Conservation (phyloP, 23 tunicate genomes). For the Aplidium turbinatum region DNA sequence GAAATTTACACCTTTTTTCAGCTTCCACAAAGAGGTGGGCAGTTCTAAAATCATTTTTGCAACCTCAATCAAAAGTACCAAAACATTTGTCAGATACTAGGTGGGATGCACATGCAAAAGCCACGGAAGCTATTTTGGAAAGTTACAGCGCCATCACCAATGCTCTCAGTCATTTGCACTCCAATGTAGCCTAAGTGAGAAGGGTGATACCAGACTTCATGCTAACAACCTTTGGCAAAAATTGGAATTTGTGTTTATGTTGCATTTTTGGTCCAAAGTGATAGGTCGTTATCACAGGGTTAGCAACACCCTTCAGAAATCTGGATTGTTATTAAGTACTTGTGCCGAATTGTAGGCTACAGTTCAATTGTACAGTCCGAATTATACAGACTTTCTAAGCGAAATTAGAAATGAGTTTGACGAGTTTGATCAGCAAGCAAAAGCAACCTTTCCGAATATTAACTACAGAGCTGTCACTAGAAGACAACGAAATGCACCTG, state of each 20-base stretch:
- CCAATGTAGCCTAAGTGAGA: conserved; percentile 27
- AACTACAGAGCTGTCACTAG: conserved; percentile 31
- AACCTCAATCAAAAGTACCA: conserved; percentile 22
- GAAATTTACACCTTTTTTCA: conserved; percentile 34
- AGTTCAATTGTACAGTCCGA: conserved; percentile 27
- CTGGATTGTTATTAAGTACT: conserved; percentile 22
- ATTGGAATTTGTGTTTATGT: conserved; percentile 29
- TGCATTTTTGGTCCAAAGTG: conserved; percentile 26
- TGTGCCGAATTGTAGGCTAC: conserved; percentile 37
- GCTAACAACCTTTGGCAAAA: conserved; percentile 32
- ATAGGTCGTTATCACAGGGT: conserved; percentile 30
- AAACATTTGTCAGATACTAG: conserved; percentile 27
- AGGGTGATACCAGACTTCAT: conserved; percentile 29
- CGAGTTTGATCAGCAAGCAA: conserved; percentile 19
- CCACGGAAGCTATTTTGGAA: conserved; percentile 31
- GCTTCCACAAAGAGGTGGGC: conserved; percentile 30
- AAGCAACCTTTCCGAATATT: conserved; percentile 23
- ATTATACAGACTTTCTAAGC: conserved; percentile 33
- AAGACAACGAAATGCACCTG: conserved; percentile 28
- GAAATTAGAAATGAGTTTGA: conserved; percentile 12
- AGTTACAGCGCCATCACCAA: conserved; percentile 20
- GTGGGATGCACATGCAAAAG: conserved; percentile 27
- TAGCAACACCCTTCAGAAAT: conserved; percentile 25
- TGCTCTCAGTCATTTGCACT: conserved; percentile 25
- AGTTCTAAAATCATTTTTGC: conserved; percentile 32